A percentile compares a stretch with the other conserved stretches of the same genome.
Conservation (phyloP, 2,113 vertebrate genomes). For the Murina feae region DNA sequence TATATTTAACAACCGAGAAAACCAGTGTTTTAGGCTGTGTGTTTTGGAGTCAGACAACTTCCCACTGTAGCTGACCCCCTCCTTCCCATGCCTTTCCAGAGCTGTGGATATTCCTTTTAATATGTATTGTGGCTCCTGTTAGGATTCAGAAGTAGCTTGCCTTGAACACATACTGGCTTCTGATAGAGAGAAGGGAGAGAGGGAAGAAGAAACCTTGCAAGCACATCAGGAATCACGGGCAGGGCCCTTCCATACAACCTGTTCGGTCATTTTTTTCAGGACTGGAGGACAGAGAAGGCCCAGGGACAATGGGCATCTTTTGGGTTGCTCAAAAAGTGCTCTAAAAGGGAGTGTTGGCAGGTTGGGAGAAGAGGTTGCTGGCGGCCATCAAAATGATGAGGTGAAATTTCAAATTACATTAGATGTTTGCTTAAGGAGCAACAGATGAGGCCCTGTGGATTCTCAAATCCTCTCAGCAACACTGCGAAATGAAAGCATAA, state of each 20-base stretch:
- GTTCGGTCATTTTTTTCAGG: not conserved
- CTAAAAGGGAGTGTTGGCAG: conserved; percentile 39
- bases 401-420: conserved; percentile 82
- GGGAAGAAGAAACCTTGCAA: not conserved
- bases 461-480: conserved; percentile 76
- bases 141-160: not conserved
- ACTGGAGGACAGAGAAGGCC: not conserved
- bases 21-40: not conserved
- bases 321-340: conserved; percentile 24
- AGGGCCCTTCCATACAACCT: not conserved
- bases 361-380: conserved; percentile 52
- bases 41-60: not conserved
- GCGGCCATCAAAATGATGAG: conserved; percentile 74
- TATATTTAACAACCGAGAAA: not conserved
- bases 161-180: not conserved
- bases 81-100: not conserved
- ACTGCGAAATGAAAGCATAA: conserved; percentile 76
- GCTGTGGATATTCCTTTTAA: not conserved
- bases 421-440: conserved; percentile 82
- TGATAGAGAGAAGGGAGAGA: not conserved
- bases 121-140: not conserved
- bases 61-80: not conserved
- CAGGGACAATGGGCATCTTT: not conserved
- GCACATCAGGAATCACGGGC: not conserved
- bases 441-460: conserved; percentile 80